Evolutionary conservation across 1,140 invertebrate genomes (phyloP), one percentile per base, ranked within the genome.

Genomic region (Centruroides vittatus): DNA sequence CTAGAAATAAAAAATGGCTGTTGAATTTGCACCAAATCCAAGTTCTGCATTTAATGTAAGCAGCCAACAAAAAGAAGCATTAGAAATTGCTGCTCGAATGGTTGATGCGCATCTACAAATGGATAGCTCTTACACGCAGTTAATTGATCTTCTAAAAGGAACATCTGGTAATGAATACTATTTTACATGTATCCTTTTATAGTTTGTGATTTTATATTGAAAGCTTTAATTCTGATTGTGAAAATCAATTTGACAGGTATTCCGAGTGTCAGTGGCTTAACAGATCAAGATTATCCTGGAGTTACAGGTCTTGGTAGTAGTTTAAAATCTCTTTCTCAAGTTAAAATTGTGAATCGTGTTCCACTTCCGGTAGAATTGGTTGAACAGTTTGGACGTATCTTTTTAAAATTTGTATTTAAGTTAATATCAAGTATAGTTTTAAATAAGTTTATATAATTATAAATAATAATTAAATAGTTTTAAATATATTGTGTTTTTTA

Each of bases 371-470:
- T 86, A 12, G 91, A 94, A 79, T 84, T 97, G 61, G 82, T 93
- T 73, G 90, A 96, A 75, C 89, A 95, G 73, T 93, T 94, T 80
- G 82, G 84, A 67, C 88, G 89, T 92, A 88, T 85, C 84, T 82
- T 86, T 84, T 80, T 65, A 55, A 23, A 52, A 41, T 41, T 41
- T 41, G 5, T 41, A 41, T 41, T 41, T 41, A 41, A 23, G 23
- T 23, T 23, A 23, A 23, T 23, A 23, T 23, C 23, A 23, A 23
- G 23, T 23, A 23, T 23, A 23, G 23, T 23, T 23, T 23, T 23
- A n/a, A n/a, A n/a, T n/a, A n/a, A n/a, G n/a, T n/a, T n/a, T n/a
- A n/a, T n/a, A n/a, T n/a, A n/a, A n/a, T n/a, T n/a, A n/a, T n/a
- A n/a, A n/a, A n/a, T n/a, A n/a, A n/a, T 23, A 23, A 23, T 23